Evolutionary conservation across 2,113 vertebrate genomes (phyloP).

Genomic region (Bambusicola thoracicus): DNA sequence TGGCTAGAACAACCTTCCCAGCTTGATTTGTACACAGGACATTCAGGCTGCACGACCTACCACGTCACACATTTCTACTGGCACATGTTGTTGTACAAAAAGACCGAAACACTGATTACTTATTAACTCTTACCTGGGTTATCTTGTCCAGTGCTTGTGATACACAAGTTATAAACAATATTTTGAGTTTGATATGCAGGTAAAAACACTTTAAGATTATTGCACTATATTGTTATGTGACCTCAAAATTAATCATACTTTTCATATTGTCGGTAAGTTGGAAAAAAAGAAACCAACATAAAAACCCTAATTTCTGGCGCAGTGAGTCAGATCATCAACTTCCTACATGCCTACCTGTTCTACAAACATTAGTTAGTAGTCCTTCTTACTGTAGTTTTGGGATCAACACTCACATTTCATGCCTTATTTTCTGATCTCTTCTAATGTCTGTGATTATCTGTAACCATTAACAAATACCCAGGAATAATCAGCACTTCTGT

Average conservation of each 20-base stretch:
- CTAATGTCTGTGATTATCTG: background rate
- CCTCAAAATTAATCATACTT: background rate
- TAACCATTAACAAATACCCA: background rate
- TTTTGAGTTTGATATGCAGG: background rate
- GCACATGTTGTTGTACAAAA: background rate
- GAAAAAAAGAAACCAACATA: background rate
- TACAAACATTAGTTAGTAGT: background rate
- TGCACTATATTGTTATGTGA: background rate
- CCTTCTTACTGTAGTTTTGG: background rate
- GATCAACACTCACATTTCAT: background rate
- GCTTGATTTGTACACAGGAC: background rate
- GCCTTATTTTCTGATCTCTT: background rate
- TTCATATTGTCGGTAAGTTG: background rate
- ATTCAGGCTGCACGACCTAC: background rate
- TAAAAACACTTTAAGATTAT: background rate
- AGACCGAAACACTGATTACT: fast-evolving
- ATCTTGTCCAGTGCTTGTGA: background rate
- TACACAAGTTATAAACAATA: background rate
- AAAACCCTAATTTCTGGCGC: background rate
- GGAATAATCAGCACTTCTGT: background rate
- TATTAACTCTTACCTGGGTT: background rate
- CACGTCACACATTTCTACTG: background rate
- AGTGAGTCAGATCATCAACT: background rate
- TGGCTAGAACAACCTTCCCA: background rate
- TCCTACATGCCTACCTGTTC: background rate